These are phyloP conservation scores for Catharus fuscescens DNA, from an alignment of 2,113 vertebrate species.

Conservation along the genomic window DNA sequence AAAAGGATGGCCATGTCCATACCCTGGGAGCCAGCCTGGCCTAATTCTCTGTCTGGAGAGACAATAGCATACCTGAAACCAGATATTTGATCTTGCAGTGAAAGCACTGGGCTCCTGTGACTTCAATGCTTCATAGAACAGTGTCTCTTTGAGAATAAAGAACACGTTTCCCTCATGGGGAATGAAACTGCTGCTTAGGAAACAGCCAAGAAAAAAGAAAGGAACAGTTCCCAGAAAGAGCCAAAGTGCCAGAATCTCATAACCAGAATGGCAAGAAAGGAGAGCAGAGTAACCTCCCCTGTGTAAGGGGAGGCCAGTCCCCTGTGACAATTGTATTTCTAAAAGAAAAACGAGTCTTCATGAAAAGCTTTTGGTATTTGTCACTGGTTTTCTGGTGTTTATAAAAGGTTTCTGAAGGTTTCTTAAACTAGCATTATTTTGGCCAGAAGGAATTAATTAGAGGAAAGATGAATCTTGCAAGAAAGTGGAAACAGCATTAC, in stretches of 20 bases:
- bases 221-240: not conserved
- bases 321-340: not conserved
- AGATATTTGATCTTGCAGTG: not conserved
- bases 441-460: not conserved
- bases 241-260: not conserved
- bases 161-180: not conserved
- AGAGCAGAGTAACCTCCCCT: not conserved
- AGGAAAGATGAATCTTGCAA: not conserved
- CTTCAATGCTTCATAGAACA: not conserved
- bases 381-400: not conserved
- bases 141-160: not conserved
- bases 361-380: not conserved
- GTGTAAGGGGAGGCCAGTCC: not conserved
- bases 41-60: not conserved
- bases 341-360: not conserved
- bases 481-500: not conserved
- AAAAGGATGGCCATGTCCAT: not conserved
- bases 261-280: not conserved
- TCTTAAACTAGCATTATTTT: not conserved
- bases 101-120: accelerated
- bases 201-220: not conserved
- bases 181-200: not conserved
- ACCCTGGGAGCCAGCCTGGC: not conserved
- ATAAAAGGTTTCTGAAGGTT: not conserved
- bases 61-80: not conserved